Conservation (phyloP, 2,797 vertebrate genomes). For the Phoebastria nigripes region DNA sequence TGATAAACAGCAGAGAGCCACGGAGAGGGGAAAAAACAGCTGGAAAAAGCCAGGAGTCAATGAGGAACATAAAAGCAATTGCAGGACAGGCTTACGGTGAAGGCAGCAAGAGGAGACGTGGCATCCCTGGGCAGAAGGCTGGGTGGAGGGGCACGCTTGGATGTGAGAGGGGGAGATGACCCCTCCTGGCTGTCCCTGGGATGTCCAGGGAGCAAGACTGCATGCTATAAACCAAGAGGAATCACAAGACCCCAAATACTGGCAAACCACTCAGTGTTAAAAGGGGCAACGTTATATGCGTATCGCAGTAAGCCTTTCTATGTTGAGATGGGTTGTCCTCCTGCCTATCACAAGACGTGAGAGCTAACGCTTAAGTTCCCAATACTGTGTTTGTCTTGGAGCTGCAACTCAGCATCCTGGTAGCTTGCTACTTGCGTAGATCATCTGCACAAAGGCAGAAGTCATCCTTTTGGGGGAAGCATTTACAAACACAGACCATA, state of each 20-base stretch:
- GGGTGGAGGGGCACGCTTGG: rapidly evolving
- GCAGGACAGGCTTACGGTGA: rapidly evolving
- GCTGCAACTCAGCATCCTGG: not conserved
- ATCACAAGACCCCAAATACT: not conserved
- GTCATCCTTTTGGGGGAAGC: not conserved
- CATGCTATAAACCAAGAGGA: not conserved
- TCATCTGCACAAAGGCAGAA: not conserved
- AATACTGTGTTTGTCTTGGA: not conserved
- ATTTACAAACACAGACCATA: not conserved
- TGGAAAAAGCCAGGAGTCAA: not conserved
- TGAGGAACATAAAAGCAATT: not conserved
- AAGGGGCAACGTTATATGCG: rapidly evolving
- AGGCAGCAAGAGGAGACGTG: rapidly evolving
- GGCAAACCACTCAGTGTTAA: not conserved
- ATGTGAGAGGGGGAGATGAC: not conserved
- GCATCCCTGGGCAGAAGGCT: not conserved
- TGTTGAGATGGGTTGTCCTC: rapidly evolving
- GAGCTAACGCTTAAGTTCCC: not conserved
- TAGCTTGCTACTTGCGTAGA: not conserved
- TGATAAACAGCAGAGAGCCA: not conserved
- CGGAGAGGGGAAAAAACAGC: not conserved
- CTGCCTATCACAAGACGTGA: rapidly evolving
- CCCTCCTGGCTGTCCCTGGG: not conserved
- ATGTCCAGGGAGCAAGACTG: not conserved
- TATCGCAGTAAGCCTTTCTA: rapidly evolving